Percentiles rank a stretch among this genome's conserved stretches.
These are phyloP conservation scores for Scolopax rusticola DNA, from an alignment of 2,797 vertebrate genomes.

Conservation along the genomic window DNA sequence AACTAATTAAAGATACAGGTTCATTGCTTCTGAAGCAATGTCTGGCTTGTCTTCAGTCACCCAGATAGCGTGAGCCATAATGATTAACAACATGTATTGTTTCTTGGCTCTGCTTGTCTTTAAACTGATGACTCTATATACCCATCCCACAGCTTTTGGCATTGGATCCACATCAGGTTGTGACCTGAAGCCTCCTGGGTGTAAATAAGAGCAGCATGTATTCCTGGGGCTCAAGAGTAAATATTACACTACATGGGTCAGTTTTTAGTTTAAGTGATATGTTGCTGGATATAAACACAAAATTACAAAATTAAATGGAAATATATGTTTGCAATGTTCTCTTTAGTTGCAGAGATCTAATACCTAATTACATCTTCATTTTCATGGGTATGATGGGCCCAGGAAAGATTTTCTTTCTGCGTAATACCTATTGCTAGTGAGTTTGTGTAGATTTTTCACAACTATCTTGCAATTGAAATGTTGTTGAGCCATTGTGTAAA, in stretches of 20 bases:
- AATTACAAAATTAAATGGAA: background rate
- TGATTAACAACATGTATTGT: background rate
- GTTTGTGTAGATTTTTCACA: background rate
- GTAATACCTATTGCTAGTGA: background rate
- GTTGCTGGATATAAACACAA: background rate
- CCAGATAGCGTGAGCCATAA: background rate
- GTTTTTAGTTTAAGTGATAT: background rate
- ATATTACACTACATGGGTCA: background rate
- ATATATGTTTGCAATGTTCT: background rate
- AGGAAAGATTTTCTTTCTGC: background rate
- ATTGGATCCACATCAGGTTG: background rate
- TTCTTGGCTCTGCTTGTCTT: background rate
- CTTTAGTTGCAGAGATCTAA: background rate
- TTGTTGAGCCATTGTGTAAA: slow-evolving; percentile 3
- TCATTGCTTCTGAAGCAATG: background rate
- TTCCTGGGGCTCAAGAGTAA: background rate
- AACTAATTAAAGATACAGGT: background rate
- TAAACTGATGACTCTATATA: background rate
- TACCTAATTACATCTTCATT: background rate
- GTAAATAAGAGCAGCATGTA: background rate
- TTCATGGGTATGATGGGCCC: background rate
- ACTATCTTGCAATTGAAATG: background rate
- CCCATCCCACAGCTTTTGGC: background rate
- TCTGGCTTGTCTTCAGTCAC: background rate
- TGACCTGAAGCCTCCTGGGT: background rate